A percentile compares a stretch with the other conserved stretches of the same genome.
Conservation (phyloP, 23 tunicate genomes). For the Halocynthia aurantium region DNA sequence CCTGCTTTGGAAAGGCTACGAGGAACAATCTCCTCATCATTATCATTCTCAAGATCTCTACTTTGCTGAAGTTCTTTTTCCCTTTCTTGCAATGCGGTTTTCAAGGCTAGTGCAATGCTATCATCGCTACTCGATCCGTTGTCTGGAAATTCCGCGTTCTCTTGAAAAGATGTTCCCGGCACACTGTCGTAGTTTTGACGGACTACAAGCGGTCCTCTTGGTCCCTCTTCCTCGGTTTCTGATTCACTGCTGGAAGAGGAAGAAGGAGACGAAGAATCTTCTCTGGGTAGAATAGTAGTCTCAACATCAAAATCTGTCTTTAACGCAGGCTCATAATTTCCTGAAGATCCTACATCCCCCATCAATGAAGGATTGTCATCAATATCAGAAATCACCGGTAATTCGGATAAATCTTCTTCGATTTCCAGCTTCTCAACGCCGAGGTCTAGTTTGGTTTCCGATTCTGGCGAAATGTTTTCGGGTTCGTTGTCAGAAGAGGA, state of each 20-base stretch:
- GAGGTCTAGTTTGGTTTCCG: too few species aligned
- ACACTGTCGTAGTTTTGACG: conserved; percentile 13
- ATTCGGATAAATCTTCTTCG: too few species aligned
- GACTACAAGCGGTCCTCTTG: conserved; percentile 17
- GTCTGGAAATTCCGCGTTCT: not conserved
- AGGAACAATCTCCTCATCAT: too few species aligned
- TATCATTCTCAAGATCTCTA: too few species aligned
- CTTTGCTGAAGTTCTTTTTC: conserved; percentile 26
- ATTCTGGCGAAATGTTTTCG: too few species aligned
- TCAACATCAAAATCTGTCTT: not conserved
- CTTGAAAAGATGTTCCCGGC: not conserved
- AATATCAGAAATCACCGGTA: too few species aligned
- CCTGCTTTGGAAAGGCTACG: too few species aligned
- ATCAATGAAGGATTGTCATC: too few species aligned
- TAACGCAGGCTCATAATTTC: too few species aligned
- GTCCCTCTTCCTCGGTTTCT: conserved; percentile 7
- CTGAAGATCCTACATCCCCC: too few species aligned
- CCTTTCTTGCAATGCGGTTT: conserved; percentile 63
- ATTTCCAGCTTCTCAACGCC: too few species aligned
- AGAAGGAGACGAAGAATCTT: conserved; percentile 3
- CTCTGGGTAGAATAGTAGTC: not conserved
- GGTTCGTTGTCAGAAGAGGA: too few species aligned
- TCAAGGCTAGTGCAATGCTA: conserved; percentile 38
- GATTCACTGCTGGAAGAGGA: conserved; percentile 16
- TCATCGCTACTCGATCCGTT: not conserved